Percentiles rank a stretch among this genome's conserved stretches.
Evolutionary conservation across 2,797 vertebrate genomes (phyloP).

Genomic region (Miichthys miiuy): DNA sequence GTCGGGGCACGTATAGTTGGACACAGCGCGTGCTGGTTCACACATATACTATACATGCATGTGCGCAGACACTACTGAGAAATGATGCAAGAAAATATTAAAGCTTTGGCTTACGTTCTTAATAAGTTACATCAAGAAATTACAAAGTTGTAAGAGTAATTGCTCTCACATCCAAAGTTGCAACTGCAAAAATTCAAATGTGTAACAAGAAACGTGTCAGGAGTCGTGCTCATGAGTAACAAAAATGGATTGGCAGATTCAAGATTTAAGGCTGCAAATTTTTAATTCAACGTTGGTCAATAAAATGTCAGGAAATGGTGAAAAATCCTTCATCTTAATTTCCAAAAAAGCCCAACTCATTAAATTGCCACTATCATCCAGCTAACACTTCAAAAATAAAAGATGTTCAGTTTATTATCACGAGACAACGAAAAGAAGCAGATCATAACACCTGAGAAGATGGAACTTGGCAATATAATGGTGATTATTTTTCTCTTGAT

Average conservation of each 20-base stretch:
- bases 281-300: background rate
- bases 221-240: background rate
- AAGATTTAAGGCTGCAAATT: background rate
- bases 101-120: background rate
- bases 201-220: background rate
- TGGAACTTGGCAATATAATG: background rate
- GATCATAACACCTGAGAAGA: background rate
- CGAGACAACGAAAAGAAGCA: conserved; percentile 6
- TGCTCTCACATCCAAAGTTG: background rate
- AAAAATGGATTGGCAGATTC: background rate
- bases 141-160: background rate
- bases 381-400: too few relatives aligned
- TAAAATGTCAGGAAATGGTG: background rate
- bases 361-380: background rate
- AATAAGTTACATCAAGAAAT: background rate
- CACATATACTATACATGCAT: background rate
- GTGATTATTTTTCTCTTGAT: background rate
- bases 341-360: background rate
- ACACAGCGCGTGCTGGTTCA: background rate
- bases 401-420: background rate
- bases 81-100: background rate
- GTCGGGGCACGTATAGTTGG: conserved; percentile 28
- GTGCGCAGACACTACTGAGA: background rate
- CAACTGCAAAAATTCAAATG: background rate
- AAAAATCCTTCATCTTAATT: background rate